Base-by-base conservation (phyloP, 1,140 invertebrate genomes). In the Danaus plexippus region DNA sequence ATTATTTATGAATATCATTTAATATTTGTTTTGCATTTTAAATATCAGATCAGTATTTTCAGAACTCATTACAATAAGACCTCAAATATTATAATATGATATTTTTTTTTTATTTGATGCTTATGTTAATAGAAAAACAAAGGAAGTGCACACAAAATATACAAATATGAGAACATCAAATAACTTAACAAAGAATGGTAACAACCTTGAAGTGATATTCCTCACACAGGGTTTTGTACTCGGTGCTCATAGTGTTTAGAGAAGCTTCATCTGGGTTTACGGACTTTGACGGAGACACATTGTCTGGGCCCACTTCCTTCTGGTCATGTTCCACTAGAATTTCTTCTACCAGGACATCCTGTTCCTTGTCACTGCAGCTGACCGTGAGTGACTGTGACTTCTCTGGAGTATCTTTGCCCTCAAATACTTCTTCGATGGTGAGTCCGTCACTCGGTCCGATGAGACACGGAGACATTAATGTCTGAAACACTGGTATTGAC, bases 221-320 rank as follows among this genome's bases (percentile, higher is more conserved):
- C 71, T 88, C 87, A 66, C 82, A 84, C 18, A 88, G 80, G 9
- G 85, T 87, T 61, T 87, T 87, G 65, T 88, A 88, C 10, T 88
- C 87, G 42, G 87, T 88, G 5, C 82, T 85, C 63, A 88, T 49
- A 10, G 87, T 88, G 60, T 76, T 87, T 32, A 87, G 73, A 22
- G 85, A 87, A 47, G 76, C 76, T 22, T 84, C 80, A 52, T 88
- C 86, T 6, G 68, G 69, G 12, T 63, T 63, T 50, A 83, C 72
- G n/a, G 81, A 85, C 59, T 85, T 86, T 18, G 70, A 66, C 10
- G 68, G 73, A 32, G 62, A 70, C 18, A 57, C 60, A 32, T 67
- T 62, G 11, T 71, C 68, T 51, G 64, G 68, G 11, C 65, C 57
- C 63, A 80, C 80, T 55, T 74, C 73, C 42, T 83, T 79, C 11